phyloP scores from a whole-genome alignment of 2,113 vertebrate species.

The Rhinogobius similis region DNA sequence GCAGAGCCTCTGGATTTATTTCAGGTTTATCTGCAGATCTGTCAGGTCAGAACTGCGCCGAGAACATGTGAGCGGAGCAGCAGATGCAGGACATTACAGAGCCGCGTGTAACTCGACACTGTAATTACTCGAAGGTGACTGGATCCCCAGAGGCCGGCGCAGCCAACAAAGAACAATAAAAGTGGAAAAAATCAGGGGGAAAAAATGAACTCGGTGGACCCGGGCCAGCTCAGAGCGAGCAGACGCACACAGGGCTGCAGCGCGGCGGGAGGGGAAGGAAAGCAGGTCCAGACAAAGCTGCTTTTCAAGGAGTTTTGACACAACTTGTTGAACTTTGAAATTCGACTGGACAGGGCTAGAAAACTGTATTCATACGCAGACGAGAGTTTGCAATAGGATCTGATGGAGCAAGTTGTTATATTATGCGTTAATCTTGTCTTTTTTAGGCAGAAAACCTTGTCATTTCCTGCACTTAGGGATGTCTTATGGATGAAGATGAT shows the following conservation, averaged over 20 bases:
- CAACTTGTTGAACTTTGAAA: neutral
- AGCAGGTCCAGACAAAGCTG: slow-evolving; percentile 9
- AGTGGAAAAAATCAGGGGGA: neutral
- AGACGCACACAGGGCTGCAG: neutral
- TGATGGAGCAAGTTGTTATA: no score
- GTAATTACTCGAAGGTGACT: slow-evolving; percentile 58
- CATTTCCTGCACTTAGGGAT: no score
- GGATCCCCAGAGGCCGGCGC: slow-evolving; percentile 31
- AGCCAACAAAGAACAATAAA: slow-evolving; percentile 49
- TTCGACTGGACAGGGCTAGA: neutral
- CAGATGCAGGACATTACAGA: slow-evolving; percentile 34
- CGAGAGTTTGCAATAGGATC: neutral
- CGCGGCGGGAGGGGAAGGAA: neutral
- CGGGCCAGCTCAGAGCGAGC: neutral
- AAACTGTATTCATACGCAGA: neutral
- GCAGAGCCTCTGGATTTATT: neutral
- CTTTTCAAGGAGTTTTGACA: neutral
- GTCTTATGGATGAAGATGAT: no score
- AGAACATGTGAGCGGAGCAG: slow-evolving; percentile 3
- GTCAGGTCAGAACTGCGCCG: slow-evolving; percentile 1
- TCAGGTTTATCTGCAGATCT: neutral
- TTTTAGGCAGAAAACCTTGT: no score
- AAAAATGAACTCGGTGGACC: slow-evolving; percentile 19
- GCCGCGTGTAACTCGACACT: slow-evolving; percentile 31
- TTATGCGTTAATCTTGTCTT: no score